Conservation (phyloP, 2,113 vertebrate species). For the Vulpes lagopus region DNA sequence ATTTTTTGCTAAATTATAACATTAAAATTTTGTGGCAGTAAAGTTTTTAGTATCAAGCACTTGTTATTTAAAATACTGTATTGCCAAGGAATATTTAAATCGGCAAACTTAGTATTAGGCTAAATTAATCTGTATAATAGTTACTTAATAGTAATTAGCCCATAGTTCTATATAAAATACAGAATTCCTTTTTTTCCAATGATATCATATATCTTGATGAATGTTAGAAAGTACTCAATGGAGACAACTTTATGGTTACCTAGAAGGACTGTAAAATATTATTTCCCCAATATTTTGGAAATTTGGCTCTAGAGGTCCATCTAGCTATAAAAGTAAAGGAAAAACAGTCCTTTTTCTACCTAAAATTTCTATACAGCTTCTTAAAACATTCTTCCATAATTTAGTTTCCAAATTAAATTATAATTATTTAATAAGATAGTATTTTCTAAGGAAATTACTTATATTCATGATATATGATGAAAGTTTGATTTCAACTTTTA, state of each 20-base stretch:
- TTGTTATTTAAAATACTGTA: not conserved
- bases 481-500: not conserved
- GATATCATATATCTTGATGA: not conserved
- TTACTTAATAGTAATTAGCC: constrained; percentile 67
- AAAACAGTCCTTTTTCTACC: not conserved
- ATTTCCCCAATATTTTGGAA: not conserved
- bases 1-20: constrained; percentile 18
- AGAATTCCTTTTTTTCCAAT: constrained; percentile 56
- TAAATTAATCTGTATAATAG: constrained; percentile 28
- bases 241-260: not conserved
- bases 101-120: constrained; percentile 16
- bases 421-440: not conserved
- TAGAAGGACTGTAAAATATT: not conserved
- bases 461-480: not conserved
- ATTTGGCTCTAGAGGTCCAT: not conserved
- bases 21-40: constrained; percentile 49
- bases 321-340: not conserved
- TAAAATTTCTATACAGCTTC: not conserved
- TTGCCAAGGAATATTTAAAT: not conserved
- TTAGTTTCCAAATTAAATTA: not conserved
- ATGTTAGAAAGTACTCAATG: not conserved
- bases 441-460: not conserved
- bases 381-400: not conserved
- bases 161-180: constrained; percentile 44
- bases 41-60: not conserved